These are phyloP conservation scores for Zoroaster sp. DNA, from an alignment of 53 echinoderm and acorn worm species.

Conservation along the genomic window DNA sequence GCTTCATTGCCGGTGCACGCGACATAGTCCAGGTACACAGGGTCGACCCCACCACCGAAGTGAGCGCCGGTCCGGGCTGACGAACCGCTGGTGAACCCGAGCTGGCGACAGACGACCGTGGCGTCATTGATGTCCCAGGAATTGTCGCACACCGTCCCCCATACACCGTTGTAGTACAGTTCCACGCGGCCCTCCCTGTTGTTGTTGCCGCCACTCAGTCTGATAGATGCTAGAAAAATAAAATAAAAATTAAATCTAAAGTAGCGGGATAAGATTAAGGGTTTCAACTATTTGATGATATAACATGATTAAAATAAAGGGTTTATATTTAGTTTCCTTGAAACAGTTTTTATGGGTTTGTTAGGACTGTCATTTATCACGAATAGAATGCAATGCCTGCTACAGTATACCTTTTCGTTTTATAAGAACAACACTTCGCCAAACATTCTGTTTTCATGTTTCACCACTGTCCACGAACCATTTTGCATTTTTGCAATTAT, in stretches of 20 bases:
- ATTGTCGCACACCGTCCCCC: constrained; percentile 57
- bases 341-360: too few species aligned
- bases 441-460: too few species aligned
- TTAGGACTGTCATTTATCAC: neutral
- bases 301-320: neutral
- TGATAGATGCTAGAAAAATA: constrained; percentile 5
- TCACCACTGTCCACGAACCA: too few species aligned
- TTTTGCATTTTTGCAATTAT: too few species aligned
- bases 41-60: constrained; percentile 32
- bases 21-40: constrained; percentile 21
- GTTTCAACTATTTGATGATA: neutral
- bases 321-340: too few species aligned
- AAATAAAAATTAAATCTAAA: neutral
- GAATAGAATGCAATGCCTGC: neutral
- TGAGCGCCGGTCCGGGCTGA: neutral
- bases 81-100: constrained; percentile 35
- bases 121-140: constrained; percentile 41
- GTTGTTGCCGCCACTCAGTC: constrained; percentile 37
- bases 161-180: constrained; percentile 20
- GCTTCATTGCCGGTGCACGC: constrained; percentile 27
- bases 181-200: constrained; percentile 55
- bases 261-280: neutral
- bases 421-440: too few species aligned
- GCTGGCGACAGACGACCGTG: constrained; percentile 49
- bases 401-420: too few species aligned